phyloP scores from a whole-genome alignment of 2,113 vertebrate genomes.

The Trogon melanurus region DNA sequence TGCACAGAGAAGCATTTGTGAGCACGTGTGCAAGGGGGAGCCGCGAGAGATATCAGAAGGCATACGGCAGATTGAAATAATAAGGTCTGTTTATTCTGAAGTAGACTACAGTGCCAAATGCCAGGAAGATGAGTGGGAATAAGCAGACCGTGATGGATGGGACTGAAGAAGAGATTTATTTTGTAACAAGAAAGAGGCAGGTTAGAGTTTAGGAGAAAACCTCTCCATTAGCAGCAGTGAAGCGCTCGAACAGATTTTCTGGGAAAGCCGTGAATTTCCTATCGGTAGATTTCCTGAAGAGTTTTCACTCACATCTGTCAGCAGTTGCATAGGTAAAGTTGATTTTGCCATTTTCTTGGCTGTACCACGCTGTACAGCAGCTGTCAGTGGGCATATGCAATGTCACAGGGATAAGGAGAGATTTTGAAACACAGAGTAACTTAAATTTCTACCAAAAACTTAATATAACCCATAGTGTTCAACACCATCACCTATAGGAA shows the following conservation, averaged over 20 bases:
- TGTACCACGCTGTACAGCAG: neutral
- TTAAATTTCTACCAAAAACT: neutral
- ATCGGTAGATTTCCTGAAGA: neutral
- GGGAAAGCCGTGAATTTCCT: neutral
- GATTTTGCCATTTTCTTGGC: slow-evolving; percentile 5
- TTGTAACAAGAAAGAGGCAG: neutral
- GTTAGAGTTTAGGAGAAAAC: neutral
- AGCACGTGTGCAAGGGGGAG: neutral
- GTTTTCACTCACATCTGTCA: neutral
- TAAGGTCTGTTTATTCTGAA: slow-evolving; percentile 44
- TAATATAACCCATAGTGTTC: neutral
- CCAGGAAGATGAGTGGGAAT: slow-evolving; percentile 45
- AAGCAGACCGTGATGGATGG: slow-evolving; percentile 33
- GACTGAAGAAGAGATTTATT: slow-evolving; percentile 19
- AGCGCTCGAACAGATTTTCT: neutral
- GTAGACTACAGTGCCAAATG: slow-evolving; percentile 1
- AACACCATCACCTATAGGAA: neutral
- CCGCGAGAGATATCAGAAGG: neutral
- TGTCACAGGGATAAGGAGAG: neutral
- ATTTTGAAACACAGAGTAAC: neutral
- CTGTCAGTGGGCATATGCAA: neutral
- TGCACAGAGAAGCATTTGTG: neutral
- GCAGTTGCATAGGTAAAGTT: neutral
- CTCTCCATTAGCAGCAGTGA: neutral
- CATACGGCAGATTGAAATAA: neutral